Evolutionary conservation across 2,888 invertebrate species (phyloP).

Genomic region (Electrophaes corylata): DNA sequence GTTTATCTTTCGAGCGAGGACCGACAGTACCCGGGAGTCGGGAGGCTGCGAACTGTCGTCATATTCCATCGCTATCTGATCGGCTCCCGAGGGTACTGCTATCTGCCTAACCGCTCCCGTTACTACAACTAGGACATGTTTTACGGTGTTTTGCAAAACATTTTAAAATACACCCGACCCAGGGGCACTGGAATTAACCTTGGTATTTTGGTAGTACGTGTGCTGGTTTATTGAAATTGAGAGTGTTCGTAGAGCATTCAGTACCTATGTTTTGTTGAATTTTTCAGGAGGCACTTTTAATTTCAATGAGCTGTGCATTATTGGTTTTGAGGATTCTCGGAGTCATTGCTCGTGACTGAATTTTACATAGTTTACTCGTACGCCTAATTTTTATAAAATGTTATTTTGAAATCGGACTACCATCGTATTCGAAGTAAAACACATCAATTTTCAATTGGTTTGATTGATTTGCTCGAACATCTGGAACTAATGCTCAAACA

Average conservation of each 20-base stretch:
- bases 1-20: constrained; percentile 47
- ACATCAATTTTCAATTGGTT: constrained; percentile 8
- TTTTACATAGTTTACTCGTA: no score
- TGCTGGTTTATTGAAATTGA: not conserved
- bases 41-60: constrained; percentile 75
- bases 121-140: constrained; percentile 44
- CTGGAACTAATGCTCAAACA: constrained; percentile 25
- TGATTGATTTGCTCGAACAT: constrained; percentile 10
- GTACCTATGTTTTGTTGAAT: no score
- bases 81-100: constrained; percentile 55
- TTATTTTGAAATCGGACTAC: not conserved
- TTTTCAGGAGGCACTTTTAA: not conserved
- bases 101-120: constrained; percentile 49
- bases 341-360: not conserved
- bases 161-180: constrained; percentile 6
- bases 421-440: constrained; percentile 3
- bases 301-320: not conserved
- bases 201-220: not conserved
- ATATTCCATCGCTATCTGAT: constrained; percentile 74
- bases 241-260: not conserved
- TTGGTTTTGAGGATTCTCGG: not conserved
- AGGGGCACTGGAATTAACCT: not conserved
- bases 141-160: constrained; percentile 25
- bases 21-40: constrained; percentile 38
- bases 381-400: not conserved